Base-by-base conservation (phyloP, 2,113 vertebrate genomes). In the Microtus ochrogaster region DNA sequence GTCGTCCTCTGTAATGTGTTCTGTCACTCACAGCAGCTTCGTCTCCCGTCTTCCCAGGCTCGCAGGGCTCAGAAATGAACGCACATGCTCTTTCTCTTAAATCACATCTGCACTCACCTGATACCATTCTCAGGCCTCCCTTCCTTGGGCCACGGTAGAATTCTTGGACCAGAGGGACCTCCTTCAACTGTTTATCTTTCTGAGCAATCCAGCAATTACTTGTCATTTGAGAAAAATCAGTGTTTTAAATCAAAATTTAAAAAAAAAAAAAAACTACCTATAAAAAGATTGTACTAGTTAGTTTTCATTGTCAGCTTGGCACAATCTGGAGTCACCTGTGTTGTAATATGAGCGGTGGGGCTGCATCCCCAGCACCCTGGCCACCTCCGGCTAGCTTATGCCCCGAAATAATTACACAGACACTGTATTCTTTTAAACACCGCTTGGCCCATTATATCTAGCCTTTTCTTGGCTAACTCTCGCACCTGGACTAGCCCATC, bases 131-230 rank as follows among this genome's bases (percentile, higher is more conserved):
- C 24, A 6, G 58, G 84, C 88, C 72, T 93, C n/a, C 12, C 4
- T 85, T 97, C 95, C 91, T 85, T 82, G n/a, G 63, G n/a, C 8
- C 68, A 65, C 77, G 90, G 92, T 70, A 74, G 81, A 83, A 79
- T 79, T 86, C 85, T 83, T 47, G 91, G 44, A 72, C 85, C 90
- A 44, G 41, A 83, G 63, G 84, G 66, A 92, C 52, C 90, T 93
- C 85, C 72, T 91, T 10, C 12, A 68, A 90, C 21, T 58, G 58
- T 52, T 88, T 65, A 12, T 92, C 65, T 88, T 68, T 33, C 73
- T 70, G 19, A 93, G 66, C 47, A 82, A 28, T 21, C 9, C 49
- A 77, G 72, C 36, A 73, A 41, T 61, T 68, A 73, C 77, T 91
- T 81, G n/a, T 82, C 30, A 21, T 72, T 77, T 82, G 22, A 78